phyloP scores from a whole-genome alignment of 2,888 invertebrate species.

The Galeopsomyia nigrocyanea region DNA sequence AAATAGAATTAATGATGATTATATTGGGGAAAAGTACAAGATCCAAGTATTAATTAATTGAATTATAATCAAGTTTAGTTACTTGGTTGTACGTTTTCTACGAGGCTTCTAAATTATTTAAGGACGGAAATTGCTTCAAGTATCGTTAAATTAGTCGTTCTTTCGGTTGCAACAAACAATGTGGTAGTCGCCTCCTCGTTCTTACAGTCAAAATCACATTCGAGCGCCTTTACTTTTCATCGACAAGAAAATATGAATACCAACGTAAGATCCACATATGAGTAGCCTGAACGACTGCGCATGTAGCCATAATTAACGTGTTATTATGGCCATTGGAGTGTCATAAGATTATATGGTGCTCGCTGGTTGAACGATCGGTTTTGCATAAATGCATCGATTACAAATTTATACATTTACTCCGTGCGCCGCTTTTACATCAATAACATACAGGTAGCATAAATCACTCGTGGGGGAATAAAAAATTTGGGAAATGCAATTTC shows the following conservation, averaged over 20 bases:
- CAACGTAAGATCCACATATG: slow-evolving; percentile 15
- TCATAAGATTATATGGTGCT: slow-evolving; percentile 40
- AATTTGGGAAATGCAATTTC: slow-evolving; percentile 20
- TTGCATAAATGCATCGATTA: slow-evolving; percentile 42
- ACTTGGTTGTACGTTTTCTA: neutral
- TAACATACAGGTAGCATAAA: neutral
- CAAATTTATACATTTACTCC: slow-evolving; percentile 31
- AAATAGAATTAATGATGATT: slow-evolving; percentile 24
- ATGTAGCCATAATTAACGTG: slow-evolving; percentile 42
- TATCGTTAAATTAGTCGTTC: too few relatives aligned
- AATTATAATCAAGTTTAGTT: slow-evolving; percentile 33
- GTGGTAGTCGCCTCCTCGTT: too few relatives aligned
- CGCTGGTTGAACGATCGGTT: slow-evolving; percentile 29
- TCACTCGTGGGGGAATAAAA: neutral
- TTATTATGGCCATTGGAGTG: slow-evolving; percentile 43
- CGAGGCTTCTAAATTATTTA: too few relatives aligned
- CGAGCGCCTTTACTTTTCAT: slow-evolving; percentile 15
- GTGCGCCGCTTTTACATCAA: neutral
- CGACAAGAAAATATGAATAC: slow-evolving; percentile 27
- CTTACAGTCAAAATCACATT: too few relatives aligned
- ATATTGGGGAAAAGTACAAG: slow-evolving; percentile 16
- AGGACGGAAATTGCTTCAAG: too few relatives aligned
- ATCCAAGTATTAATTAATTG: slow-evolving; percentile 24
- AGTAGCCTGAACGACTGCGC: slow-evolving; percentile 38
- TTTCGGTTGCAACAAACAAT: too few relatives aligned